A percentile compares a stretch with the other conserved stretches of the same genome.
phyloP scores from a whole-genome alignment of 2,113 vertebrate species.

The Madoqua kirkii region DNA sequence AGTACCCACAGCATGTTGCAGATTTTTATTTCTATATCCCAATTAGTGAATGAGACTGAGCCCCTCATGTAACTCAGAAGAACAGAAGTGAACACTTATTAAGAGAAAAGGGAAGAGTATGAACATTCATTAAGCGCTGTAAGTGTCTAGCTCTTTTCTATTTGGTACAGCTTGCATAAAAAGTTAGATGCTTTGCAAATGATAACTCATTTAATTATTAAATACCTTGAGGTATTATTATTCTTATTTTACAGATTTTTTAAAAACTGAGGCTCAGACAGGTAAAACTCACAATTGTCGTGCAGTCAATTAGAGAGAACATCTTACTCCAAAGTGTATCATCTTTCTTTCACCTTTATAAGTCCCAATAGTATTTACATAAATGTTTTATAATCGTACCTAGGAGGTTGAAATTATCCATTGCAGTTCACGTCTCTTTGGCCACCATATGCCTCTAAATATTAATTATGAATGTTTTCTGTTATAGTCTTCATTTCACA shows the following conservation, averaged over 20 bases:
- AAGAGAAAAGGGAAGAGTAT: background rate
- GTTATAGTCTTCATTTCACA: background rate
- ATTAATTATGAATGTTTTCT: background rate
- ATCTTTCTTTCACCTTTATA: background rate
- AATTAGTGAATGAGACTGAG: background rate
- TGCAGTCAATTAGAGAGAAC: background rate
- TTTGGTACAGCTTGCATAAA: background rate
- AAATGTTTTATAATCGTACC: background rate
- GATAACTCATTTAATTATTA: background rate
- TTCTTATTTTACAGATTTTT: background rate
- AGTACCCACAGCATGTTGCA: background rate
- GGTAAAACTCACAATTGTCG: background rate
- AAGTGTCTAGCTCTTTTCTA: background rate
- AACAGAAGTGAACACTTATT: background rate
- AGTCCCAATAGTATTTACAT: background rate
- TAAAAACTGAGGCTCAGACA: background rate
- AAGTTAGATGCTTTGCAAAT: background rate
- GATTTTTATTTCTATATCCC: background rate
- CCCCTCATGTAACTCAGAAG: background rate
- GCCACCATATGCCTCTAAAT: background rate
- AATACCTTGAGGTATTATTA: background rate
- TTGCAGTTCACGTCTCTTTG: background rate
- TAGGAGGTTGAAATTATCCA: background rate
- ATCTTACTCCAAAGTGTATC: background rate
- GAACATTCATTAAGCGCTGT: background rate